Percentiles rank a stretch among this genome's conserved stretches.
Conservation (phyloP, 2,113 vertebrate species). For the Pteruthius melanotis region DNA sequence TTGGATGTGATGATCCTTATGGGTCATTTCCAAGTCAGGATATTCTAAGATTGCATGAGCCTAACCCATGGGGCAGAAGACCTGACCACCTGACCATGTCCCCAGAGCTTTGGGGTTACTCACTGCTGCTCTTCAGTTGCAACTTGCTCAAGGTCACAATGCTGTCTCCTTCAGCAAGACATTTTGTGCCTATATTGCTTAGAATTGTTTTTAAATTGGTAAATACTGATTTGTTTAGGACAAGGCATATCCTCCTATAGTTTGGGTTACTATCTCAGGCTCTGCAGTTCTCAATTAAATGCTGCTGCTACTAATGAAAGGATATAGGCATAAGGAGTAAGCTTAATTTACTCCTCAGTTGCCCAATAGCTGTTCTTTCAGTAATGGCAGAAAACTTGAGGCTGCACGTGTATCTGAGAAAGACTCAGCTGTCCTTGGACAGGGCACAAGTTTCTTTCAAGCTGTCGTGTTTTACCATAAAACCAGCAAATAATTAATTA, state of each 20-base stretch:
- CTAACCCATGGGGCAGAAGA: background rate
- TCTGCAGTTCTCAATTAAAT: background rate
- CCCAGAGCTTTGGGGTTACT: background rate
- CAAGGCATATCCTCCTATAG: background rate
- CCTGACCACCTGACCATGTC: background rate
- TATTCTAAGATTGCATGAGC: background rate
- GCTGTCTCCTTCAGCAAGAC: background rate
- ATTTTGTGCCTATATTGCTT: background rate
- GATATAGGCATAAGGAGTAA: background rate
- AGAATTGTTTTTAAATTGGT: background rate
- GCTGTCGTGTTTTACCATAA: background rate
- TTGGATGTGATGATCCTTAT: background rate
- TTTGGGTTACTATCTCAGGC: background rate
- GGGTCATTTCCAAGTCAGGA: background rate
- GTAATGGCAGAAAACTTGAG: background rate
- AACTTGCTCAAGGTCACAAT: rapidly evolving
- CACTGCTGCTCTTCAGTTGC: background rate
- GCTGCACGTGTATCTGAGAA: background rate
- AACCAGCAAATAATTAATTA: background rate
- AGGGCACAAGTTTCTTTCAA: background rate
- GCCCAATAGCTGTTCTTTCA: background rate
- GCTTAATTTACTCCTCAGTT: constrained; percentile 6
- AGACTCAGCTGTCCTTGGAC: background rate
- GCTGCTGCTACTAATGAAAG: background rate
- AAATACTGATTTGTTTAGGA: background rate